Conservation (phyloP, 2,888 invertebrate species). For the Eupeodes latifasciatus region DNA sequence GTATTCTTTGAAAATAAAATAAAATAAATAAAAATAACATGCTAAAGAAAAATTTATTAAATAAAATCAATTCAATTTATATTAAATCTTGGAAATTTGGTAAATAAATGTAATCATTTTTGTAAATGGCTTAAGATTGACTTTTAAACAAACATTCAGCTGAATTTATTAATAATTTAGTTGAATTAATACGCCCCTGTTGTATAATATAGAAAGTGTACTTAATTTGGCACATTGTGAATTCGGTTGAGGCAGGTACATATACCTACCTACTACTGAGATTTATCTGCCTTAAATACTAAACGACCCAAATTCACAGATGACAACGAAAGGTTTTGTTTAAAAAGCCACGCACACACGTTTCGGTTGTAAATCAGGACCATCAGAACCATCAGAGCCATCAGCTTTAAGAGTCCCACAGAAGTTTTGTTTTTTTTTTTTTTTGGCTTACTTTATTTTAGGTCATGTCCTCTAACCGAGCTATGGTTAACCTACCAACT, state of each 20-base stretch:
- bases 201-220: not conserved
- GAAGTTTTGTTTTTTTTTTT: constrained; percentile 15
- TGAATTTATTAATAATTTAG: too few species aligned
- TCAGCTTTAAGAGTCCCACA: constrained; percentile 10
- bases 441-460: not conserved
- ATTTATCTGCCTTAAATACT: constrained; percentile 33
- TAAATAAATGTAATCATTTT: too few species aligned
- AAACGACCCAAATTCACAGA: constrained; percentile 41
- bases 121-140: too few species aligned
- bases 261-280: not conserved
- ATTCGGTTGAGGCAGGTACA: not conserved
- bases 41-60: too few species aligned
- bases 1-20: too few species aligned
- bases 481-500: constrained; percentile 1
- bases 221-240: not conserved
- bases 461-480: constrained; percentile 11
- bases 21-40: too few species aligned
- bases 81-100: too few species aligned
- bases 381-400: constrained; percentile 44
- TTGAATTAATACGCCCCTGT: not conserved
- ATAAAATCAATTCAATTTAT: too few species aligned
- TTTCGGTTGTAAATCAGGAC: constrained; percentile 67
- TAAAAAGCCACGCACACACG: constrained; percentile 50
- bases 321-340: constrained; percentile 42
- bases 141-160: too few species aligned